Evolutionary conservation across 2,888 invertebrate species (phyloP).

Genomic region (Callimorpha dominula): DNA sequence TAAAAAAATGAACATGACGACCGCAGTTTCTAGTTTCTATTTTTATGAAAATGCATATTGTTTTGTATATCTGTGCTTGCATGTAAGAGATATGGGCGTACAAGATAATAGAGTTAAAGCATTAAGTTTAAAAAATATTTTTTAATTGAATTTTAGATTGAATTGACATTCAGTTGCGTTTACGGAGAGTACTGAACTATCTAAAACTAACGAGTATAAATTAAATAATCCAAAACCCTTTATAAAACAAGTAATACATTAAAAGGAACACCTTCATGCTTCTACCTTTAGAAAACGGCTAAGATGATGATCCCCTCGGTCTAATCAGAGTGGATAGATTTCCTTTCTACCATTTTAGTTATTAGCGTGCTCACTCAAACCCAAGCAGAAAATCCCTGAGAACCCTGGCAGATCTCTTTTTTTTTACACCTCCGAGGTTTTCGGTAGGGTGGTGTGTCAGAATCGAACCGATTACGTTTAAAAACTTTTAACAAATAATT

Average conservation of each 20-base stretch:
- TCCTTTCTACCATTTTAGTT: no score
- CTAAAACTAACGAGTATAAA: neutral
- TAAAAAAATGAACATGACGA: constrained; percentile 47
- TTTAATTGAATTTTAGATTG: neutral
- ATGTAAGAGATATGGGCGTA: neutral
- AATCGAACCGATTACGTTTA: no score
- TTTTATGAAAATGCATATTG: constrained; percentile 25
- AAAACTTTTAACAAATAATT: no score
- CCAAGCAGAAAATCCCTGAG: no score
- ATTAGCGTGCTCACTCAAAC: no score
- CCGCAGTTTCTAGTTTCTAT: constrained; percentile 31
- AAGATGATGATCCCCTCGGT: neutral
- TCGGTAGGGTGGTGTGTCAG: no score
- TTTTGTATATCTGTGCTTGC: neutral
- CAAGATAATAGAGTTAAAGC: neutral
- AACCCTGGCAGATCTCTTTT: no score
- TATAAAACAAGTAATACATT: neutral
- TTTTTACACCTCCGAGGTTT: no score
- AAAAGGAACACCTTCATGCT: neutral
- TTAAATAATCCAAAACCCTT: neutral
- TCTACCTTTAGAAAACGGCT: neutral
- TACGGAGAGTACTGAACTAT: neutral
- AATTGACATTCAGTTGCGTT: neutral
- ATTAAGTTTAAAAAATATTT: neutral
- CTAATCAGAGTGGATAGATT: no score